Percentiles rank a stretch among this genome's conserved stretches.
These are phyloP conservation scores for Himalopsyche phryganea DNA, from an alignment of 1,140 invertebrate species.

Conservation along the genomic window DNA sequence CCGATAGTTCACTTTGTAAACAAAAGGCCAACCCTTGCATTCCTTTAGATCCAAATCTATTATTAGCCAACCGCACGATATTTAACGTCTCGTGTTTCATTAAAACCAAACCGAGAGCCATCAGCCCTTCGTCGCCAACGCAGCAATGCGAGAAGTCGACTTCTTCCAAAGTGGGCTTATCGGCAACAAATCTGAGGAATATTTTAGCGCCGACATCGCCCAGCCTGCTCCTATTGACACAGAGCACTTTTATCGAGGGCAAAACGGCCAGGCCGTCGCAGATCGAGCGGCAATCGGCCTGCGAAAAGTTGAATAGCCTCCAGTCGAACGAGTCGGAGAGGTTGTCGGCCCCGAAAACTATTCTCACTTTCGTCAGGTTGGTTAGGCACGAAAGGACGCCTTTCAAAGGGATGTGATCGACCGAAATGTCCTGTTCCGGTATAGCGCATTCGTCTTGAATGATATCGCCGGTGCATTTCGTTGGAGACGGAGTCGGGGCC, in stretches of 20 bases:
- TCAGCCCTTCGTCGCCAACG: slow-evolving; percentile 49
- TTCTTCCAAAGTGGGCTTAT: slow-evolving; percentile 45
- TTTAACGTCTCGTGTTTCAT: slow-evolving; percentile 43
- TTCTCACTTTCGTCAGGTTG: slow-evolving; percentile 44
- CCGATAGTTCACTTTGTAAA: not conserved
- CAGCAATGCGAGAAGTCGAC: slow-evolving; percentile 51
- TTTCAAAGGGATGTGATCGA: slow-evolving; percentile 47
- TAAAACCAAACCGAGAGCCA: slow-evolving; percentile 47
- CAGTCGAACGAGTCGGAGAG: slow-evolving; percentile 39
- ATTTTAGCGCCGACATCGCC: slow-evolving; percentile 46
- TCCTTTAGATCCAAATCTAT: slow-evolving; percentile 45
- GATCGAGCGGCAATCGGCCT: slow-evolving; percentile 44
- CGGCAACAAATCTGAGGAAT: slow-evolving; percentile 43
- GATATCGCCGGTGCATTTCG: slow-evolving; percentile 35
- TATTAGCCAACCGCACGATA: slow-evolving; percentile 44
- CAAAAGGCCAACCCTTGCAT: slow-evolving; percentile 46
- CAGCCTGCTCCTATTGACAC: slow-evolving; percentile 47
- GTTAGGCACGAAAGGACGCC: slow-evolving; percentile 40
- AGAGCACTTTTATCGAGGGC: slow-evolving; percentile 40
- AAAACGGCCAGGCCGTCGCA: slow-evolving; percentile 45
- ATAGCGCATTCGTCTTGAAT: slow-evolving; percentile 40
- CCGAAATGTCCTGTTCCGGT: slow-evolving; percentile 39
- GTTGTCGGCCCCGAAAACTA: slow-evolving; percentile 45
- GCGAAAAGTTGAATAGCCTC: slow-evolving; percentile 46
- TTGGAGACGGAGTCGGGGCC: slow-evolving; percentile 39